Percentiles rank a stretch among this genome's conserved stretches.
Conservation (phyloP, 1,140 invertebrate species). For the Drosophila ananassae region DNA sequence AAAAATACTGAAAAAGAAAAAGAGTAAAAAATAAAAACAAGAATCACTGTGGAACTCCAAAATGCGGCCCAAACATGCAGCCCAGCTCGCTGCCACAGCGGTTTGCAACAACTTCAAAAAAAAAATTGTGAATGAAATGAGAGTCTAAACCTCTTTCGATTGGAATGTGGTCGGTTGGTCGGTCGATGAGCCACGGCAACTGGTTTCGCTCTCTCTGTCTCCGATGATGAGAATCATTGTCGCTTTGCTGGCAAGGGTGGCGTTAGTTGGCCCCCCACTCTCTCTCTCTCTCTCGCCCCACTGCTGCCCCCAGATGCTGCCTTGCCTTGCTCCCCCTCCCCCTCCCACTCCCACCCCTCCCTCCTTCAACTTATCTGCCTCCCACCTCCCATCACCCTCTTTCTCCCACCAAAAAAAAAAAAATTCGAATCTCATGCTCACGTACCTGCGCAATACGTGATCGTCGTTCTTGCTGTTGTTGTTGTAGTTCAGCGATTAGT, state of each 20-base stretch:
- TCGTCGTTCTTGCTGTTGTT: slow-evolving; percentile 44
- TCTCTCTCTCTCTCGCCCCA: slow-evolving; percentile 9
- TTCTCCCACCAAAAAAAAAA: background rate
- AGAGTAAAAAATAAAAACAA: slow-evolving; percentile 12
- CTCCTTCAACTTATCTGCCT: slow-evolving; percentile 4
- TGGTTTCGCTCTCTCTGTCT: slow-evolving; percentile 49
- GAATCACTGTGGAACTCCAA: slow-evolving; percentile 36
- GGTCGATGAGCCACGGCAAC: slow-evolving; percentile 70
- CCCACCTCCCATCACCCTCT: slow-evolving; percentile 12
- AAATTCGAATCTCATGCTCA: slow-evolving; percentile 50
- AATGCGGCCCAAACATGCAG: slow-evolving; percentile 51
- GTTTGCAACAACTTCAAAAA: slow-evolving; percentile 22
- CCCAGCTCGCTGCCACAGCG: slow-evolving; percentile 21
- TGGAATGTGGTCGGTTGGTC: slow-evolving; percentile 72
- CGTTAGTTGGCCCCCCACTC: slow-evolving; percentile 55
- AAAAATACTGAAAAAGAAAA: too few relatives aligned
- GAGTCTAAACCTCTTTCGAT: slow-evolving; percentile 68
- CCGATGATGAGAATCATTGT: slow-evolving; percentile 56
- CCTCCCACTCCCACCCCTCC: background rate
- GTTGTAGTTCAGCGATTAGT: slow-evolving; percentile 52
- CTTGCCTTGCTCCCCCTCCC: slow-evolving; percentile 3
- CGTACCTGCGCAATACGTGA: slow-evolving; percentile 64
- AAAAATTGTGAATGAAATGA: slow-evolving; percentile 79
- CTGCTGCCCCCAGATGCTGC: slow-evolving; percentile 24
- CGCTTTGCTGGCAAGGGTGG: slow-evolving; percentile 74